Evolutionary conservation across 2,888 invertebrate species (phyloP).

Genomic region (Nasonia oneida): DNA sequence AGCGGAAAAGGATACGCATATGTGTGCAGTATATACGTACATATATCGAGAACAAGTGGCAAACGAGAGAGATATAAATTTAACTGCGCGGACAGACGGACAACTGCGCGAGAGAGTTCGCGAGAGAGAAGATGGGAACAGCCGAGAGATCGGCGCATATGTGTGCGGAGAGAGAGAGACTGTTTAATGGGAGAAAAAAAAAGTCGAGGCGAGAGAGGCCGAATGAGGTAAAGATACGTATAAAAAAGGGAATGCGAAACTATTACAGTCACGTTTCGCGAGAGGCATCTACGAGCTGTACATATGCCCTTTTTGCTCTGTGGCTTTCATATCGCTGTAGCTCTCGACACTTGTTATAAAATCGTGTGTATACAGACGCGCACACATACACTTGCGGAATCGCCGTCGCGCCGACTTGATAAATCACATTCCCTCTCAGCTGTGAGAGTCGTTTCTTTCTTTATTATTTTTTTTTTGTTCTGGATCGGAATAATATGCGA

Average conservation of each 20-base stretch:
- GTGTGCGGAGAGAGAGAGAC: slow-evolving; percentile 10
- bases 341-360: slow-evolving; percentile 54
- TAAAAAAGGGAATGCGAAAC: slow-evolving; percentile 60
- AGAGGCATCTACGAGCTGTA: not conserved
- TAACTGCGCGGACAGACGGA: slow-evolving; percentile 61
- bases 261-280: slow-evolving; percentile 59
- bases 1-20: not conserved
- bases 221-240: slow-evolving; percentile 47
- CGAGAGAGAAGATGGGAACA: slow-evolving; percentile 50
- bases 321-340: slow-evolving; percentile 25
- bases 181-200: slow-evolving; percentile 42
- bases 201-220: not conserved
- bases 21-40: not conserved
- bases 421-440: slow-evolving; percentile 33
- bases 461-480: not conserved
- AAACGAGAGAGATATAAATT: slow-evolving; percentile 61
- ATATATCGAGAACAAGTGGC: slow-evolving; percentile 41
- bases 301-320: slow-evolving; percentile 1
- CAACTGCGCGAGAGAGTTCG: slow-evolving; percentile 33
- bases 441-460: not conserved
- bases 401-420: slow-evolving; percentile 48
- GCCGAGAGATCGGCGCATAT: not conserved
- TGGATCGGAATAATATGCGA: not conserved
- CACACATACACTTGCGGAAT: slow-evolving; percentile 33
- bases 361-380: not conserved